A percentile compares a stretch with the other conserved stretches of the same genome.
Evolutionary conservation across 2,113 vertebrate species (phyloP).

Genomic region (Psophia crepitans): DNA sequence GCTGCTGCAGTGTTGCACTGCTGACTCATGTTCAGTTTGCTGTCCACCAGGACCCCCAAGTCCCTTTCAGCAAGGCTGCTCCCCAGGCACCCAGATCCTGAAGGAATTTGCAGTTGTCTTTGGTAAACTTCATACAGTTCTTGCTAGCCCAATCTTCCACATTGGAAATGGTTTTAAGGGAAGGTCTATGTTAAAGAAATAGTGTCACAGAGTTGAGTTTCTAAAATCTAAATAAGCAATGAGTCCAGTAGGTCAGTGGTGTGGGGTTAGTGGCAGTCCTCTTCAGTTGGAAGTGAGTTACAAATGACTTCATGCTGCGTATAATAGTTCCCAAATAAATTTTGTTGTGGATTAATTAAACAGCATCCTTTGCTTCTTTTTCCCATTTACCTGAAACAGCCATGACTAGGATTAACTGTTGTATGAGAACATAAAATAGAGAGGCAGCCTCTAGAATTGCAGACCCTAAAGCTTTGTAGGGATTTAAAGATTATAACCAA

Average conservation of each 20-base stretch:
- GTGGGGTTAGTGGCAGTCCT: not conserved
- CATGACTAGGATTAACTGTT: conserved; percentile 7
- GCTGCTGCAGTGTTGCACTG: not conserved
- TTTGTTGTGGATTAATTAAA: conserved; percentile 16
- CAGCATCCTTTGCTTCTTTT: not conserved
- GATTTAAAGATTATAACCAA: conserved; percentile 60
- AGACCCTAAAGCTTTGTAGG: conserved; percentile 29
- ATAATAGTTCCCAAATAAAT: not conserved
- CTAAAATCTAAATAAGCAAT: not conserved
- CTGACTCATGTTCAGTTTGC: not conserved
- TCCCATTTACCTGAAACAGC: conserved; percentile 6
- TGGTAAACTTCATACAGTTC: not conserved
- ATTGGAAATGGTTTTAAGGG: not conserved
- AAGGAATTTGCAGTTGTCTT: not conserved
- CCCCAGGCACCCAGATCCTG: not conserved
- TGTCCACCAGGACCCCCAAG: not conserved
- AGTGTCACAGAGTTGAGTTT: not conserved
- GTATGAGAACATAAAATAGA: conserved; percentile 7
- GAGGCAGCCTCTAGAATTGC: not conserved
- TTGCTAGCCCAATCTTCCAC: not conserved
- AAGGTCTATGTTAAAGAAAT: not conserved
- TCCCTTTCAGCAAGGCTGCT: not conserved
- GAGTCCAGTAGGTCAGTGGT: not conserved
- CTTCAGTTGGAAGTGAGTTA: not conserved
- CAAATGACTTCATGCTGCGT: not conserved